Percentiles rank a stretch among this genome's conserved stretches.
Evolutionary conservation across 2,113 vertebrate species (phyloP).

Genomic region (Alces alces): DNA sequence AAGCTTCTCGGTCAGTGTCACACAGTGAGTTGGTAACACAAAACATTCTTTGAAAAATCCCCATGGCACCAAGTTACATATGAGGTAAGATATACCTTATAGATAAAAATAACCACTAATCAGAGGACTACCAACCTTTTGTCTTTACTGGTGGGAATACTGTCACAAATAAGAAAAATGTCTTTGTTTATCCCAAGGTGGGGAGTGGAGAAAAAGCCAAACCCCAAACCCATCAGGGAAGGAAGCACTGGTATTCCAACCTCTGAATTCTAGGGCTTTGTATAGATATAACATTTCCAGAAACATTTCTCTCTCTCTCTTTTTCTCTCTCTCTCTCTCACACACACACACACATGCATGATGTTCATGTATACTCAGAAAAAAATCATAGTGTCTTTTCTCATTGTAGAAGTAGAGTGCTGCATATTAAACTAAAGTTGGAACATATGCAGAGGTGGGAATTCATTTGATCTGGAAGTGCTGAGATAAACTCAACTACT

Average conservation of each 20-base stretch:
- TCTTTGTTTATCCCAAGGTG: background rate
- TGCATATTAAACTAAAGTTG: background rate
- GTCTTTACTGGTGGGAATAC: constrained; percentile 18
- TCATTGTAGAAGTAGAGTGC: background rate
- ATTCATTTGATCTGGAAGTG: background rate
- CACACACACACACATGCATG: background rate
- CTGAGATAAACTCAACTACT: constrained; percentile 33
- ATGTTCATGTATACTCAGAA: background rate
- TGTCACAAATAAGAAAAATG: constrained; percentile 14
- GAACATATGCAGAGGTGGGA: background rate
- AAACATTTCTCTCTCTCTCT: background rate
- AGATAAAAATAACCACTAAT: constrained; percentile 30
- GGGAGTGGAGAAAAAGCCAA: background rate
- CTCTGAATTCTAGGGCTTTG: background rate
- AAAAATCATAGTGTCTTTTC: background rate
- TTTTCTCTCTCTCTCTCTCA: background rate
- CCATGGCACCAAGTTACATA: background rate
- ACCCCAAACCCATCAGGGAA: background rate
- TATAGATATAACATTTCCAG: background rate
- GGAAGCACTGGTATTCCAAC: background rate
- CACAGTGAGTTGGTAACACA: background rate
- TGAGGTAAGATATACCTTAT: background rate
- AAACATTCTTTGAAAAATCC: background rate
- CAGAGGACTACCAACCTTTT: background rate
- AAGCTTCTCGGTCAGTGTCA: background rate